These are phyloP conservation scores for Ischnus inquisitorius DNA, from an alignment of 2,888 invertebrate genomes.

Conservation along the genomic window DNA sequence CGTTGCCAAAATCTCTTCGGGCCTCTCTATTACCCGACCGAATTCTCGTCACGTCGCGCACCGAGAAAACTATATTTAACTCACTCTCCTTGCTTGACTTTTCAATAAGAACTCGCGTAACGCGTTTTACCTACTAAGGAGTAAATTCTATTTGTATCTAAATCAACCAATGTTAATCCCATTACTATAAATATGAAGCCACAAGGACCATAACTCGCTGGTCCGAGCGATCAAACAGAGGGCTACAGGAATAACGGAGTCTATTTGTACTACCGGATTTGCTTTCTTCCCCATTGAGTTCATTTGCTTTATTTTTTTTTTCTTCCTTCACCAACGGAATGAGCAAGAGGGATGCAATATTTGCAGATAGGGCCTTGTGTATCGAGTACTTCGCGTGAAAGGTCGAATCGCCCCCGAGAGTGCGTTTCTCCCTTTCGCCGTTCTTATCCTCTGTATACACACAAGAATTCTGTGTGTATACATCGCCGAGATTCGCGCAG, in stretches of 20 bases:
- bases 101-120: background rate
- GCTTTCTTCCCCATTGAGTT: background rate
- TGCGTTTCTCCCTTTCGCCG: slow-evolving; percentile 37
- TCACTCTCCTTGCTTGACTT: background rate
- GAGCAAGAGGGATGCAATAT: slow-evolving; percentile 15
- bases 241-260: background rate
- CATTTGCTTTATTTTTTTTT: background rate
- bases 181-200: background rate
- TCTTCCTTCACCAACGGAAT: background rate
- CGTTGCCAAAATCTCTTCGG: background rate
- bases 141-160: background rate
- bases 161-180: background rate
- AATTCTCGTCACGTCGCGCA: slow-evolving; percentile 37
- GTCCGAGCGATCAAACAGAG: too few relatives aligned
- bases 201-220: background rate
- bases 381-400: background rate
- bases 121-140: background rate
- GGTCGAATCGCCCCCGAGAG: slow-evolving; percentile 29
- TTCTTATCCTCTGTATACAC: slow-evolving; percentile 18
- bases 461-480: slow-evolving; percentile 6
- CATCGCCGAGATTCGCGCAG: slow-evolving; percentile 11
- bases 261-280: background rate
- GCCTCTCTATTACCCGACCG: background rate
- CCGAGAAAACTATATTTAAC: background rate
- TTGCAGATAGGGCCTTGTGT: slow-evolving; percentile 14